These are phyloP conservation scores for Drosophila prostipennis DNA, from an alignment of 2,888 invertebrate species.

Conservation along the genomic window DNA sequence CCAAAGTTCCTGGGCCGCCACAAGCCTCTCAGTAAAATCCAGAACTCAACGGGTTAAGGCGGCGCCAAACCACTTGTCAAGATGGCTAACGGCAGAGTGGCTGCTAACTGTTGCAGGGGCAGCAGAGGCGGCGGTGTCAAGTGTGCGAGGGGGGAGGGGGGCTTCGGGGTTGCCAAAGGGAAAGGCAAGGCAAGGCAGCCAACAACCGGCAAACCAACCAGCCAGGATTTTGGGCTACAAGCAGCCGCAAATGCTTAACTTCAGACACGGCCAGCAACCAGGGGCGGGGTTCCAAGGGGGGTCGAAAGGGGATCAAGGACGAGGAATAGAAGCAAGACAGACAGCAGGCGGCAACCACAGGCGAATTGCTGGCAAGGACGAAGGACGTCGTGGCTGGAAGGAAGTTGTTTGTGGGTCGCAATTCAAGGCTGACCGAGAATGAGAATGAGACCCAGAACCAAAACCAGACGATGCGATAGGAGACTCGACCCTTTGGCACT, in stretches of 20 bases:
- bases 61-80: conserved; percentile 75
- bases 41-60: conserved; percentile 40
- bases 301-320: conserved; percentile 9
- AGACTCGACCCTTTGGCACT: conserved; percentile 64
- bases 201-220: conserved; percentile 53
- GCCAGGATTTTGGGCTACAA: conserved; percentile 73
- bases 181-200: conserved; percentile 26
- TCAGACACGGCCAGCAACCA: conserved; percentile 59
- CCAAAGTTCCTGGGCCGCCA: background rate
- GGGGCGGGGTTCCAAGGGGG: conserved; percentile 7
- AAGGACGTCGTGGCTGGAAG: conserved; percentile 44
- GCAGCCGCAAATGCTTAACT: conserved; percentile 81
- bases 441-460: conserved; percentile 42
- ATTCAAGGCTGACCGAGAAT: conserved; percentile 72
- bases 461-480: conserved; percentile 28
- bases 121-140: background rate
- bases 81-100: conserved; percentile 71
- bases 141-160: background rate
- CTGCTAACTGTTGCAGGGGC: conserved; percentile 41
- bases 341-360: conserved; percentile 73
- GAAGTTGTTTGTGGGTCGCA: conserved; percentile 78
- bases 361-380: conserved; percentile 78
- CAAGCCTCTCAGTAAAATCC: conserved; percentile 4
- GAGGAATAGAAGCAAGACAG: conserved; percentile 48
- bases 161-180: background rate